Base-by-base conservation (phyloP, 2,797 vertebrate genomes). In the Luscinia luscinia region DNA sequence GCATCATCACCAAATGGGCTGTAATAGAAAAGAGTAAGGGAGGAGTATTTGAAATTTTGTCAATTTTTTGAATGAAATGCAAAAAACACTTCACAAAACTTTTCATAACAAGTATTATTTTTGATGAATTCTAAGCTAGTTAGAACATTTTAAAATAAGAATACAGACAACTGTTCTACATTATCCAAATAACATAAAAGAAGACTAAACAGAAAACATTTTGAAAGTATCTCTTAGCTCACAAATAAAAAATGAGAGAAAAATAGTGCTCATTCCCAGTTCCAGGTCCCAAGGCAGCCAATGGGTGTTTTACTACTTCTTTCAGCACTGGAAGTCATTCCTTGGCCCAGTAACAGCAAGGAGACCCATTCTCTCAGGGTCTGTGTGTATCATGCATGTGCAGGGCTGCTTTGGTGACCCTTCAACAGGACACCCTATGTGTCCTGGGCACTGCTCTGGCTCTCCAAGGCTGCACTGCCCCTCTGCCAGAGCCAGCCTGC, bases 141-240 rank as follows among this genome's bases (percentile, higher is more conserved):
- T 61, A 69, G 48, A 79, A 67, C 67, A 77, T 73, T 92, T 94
- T 86, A 2, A 9, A 88, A 34, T 78, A 86, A 91, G 51, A 94
- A 84, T 61, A 74, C 20, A 81, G 82, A 78, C 70, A 96, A 94
- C 63, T 95, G 91, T 57, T 95, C 80, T 13, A 7, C 73, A 73
- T 91, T 96, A 94, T 69, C 76, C 59, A 87, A 91, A 70, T 70
- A 94, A 84, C 38, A 61, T 86, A 70, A 91, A 92, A 93, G 79
- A 93, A 66, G 67, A 93, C 77, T 64, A 88, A 91, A 91, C 77
- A 94, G 70, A 94, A 89, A 88, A 88, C 57, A 94, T 88, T 95
- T 76, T 91, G 63, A 94, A 96, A 93, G 18, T 57, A 67, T 76
- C 52, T 96, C 80, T 93, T 76, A 73, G 76, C 70, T 96, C 76